Evolutionary conservation across 2,113 vertebrate genomes (phyloP), one percentile per base, ranked within the genome.

Genomic region (Rhodinocichla rosea): DNA sequence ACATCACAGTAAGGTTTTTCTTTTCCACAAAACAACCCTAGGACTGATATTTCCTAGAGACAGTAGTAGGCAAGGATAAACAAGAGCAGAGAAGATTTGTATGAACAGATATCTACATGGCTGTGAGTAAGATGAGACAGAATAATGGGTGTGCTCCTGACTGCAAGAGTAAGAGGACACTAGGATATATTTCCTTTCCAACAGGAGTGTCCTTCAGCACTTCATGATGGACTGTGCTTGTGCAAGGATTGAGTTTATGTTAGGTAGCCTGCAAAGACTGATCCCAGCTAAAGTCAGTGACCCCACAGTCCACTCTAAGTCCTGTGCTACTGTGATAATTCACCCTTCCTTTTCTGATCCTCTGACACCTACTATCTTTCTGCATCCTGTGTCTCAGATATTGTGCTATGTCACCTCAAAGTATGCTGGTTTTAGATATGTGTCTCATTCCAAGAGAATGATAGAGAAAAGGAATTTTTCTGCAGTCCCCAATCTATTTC

Each of bases 401-500:
- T 24, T 69, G 15, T 65, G 11, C 15, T 56, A 7, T 1, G 0
- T 39, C 13, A 63, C 68, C 44, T 69, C 79, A 55, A 64, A 88
- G 15, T 5, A 32, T 16, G 17, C 6, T 0, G 40, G 13, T 69
- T 55, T 74, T 27, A 45, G 15, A 30, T 4, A 16, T 0, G 2
- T 55, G 28, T 45, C 32, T 82, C 40, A 13, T 32, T 78, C 79
- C 1, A 0, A 74, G 10, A 59, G 83, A 73, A 69, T 49, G 7
- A n/a, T 26, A 60, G 32, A 76, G 62, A 40, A 71, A 77, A 81
- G 6, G 30, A 73, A 52, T 26, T 45, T 37, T 55, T 75, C 65
- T 28, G 21, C 23, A 32, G 3, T 52, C 39, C 5, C 6, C 27
- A 13, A 17, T 42, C 18, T 16, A 5, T 32, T 39, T 77, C 17